Conservation (phyloP, 2,797 vertebrate species). For the Malacoraja senta region DNA sequence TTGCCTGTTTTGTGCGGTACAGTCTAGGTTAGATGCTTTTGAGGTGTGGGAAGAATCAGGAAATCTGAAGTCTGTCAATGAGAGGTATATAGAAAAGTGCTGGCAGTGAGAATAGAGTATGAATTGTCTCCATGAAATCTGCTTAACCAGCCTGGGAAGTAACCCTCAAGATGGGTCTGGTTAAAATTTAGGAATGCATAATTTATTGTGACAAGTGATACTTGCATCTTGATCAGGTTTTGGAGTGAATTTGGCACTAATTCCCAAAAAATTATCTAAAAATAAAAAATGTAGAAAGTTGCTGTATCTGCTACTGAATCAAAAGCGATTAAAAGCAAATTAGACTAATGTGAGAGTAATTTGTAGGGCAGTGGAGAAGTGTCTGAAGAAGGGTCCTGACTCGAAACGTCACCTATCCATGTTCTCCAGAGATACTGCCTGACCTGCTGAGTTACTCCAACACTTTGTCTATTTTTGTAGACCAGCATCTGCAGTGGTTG, state of each 20-base stretch:
- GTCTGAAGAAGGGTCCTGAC: no score
- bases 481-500: no score
- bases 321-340: no score
- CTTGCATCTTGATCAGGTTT: not conserved
- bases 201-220: not conserved
- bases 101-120: not conserved
- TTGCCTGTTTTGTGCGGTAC: not conserved
- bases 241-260: not conserved
- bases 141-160: not conserved
- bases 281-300: not conserved
- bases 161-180: not conserved
- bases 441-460: no score
- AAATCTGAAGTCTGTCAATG: not conserved
- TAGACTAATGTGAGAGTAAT: no score
- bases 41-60: not conserved
- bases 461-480: no score
- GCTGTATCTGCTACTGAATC: not conserved
- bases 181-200: not conserved
- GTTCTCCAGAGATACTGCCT: no score
- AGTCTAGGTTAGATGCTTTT: not conserved
- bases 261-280: not conserved
- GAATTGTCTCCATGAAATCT: not conserved
- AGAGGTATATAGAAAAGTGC: not conserved
- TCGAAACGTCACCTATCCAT: no score
- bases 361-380: no score